Base-by-base conservation (phyloP, 2,797 vertebrate species). In the Lepilemur ruficaudatus region DNA sequence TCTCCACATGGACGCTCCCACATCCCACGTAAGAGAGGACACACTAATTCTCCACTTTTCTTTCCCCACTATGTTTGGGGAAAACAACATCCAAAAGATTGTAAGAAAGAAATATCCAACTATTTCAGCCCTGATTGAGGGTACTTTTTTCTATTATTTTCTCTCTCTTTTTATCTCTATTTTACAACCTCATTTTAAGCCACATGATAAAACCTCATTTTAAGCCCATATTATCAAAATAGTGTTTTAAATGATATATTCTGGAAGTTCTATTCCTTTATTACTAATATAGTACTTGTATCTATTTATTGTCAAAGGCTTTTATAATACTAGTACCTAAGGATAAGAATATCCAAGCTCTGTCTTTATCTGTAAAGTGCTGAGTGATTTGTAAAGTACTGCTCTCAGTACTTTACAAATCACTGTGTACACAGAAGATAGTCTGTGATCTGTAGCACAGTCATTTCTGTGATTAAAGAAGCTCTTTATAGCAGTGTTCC, bases 191-290 rank as follows among this genome's bases (percentile, higher is more conserved):
- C 15, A 38, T 38, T 92, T 82, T 52, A 78, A 93, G 38, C 20
- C 46, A 85, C 46, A n/a, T n/a, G n/a, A n/a, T n/a, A n/a, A n/a
- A n/a, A n/a, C n/a, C n/a, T n/a, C n/a, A n/a, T n/a, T n/a, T n/a
- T n/a, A n/a, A n/a, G n/a, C n/a, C n/a, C n/a, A 32, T 67, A 61
- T 52, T 7, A 94, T 79, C 13, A 89, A 89, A 73, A 67, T 55
- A 46, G 67, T 76, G 5, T 75, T 48, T 25, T 72, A 65, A 81
- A 65, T 80, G 32, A 35, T 50, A 50, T 38, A 7, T 73, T 87
- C 57, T 61, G 79, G 41, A 91, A 81, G 0, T 35, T 79, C 82
- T 82, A 55, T 81, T 78, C 30, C 8, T 78, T 88, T 57, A 6
- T 55, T 59, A n/a, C 28, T 46, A 63, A 22, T 38, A 48, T 43